These are phyloP conservation scores for Distichodus sexfasciatus DNA, from an alignment of 2,797 vertebrate genomes.

Conservation along the genomic window DNA sequence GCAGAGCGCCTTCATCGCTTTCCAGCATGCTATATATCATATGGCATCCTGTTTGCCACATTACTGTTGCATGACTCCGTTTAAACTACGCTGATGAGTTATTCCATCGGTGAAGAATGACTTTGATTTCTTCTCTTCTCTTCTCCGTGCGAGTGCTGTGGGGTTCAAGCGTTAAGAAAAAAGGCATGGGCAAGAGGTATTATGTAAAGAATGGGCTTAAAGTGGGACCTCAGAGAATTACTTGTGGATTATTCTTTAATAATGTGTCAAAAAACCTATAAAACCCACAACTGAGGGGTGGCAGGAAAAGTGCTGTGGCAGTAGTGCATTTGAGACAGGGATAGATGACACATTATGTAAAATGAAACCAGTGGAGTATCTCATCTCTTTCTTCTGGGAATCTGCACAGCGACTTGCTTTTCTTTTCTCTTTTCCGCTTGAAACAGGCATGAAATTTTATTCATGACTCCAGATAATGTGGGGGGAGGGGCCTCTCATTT, in stretches of 20 bases:
- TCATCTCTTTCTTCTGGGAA: conserved; percentile 36
- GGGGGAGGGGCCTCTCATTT: not conserved
- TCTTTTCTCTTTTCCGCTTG: conserved; percentile 17
- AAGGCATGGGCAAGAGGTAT: not conserved
- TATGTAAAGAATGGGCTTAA: conserved; percentile 35
- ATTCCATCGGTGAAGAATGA: conserved; percentile 1
- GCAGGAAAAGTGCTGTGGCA: conserved; percentile 1
- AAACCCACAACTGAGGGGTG: conserved; percentile 26
- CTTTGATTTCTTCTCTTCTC: conserved; percentile 4
- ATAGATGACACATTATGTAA: conserved; percentile 37
- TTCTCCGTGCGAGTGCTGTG: conserved; percentile 4
- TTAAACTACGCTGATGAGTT: conserved; percentile 16
- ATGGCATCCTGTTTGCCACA: conserved; percentile 17
- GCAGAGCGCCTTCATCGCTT: not conserved
- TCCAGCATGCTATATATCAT: not conserved
- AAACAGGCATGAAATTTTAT: conserved; percentile 33
- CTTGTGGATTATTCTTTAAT: conserved; percentile 48
- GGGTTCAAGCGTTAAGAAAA: conserved; percentile 30
- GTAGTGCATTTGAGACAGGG: conserved; percentile 25
- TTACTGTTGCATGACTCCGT: conserved; percentile 7
- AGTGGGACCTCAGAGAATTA: conserved; percentile 42
- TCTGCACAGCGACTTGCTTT: conserved; percentile 27
- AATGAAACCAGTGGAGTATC: conserved; percentile 36
- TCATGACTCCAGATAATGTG: conserved; percentile 9
- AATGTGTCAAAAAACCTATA: conserved; percentile 41